These are phyloP conservation scores for Pseudomyrmex dendroicus DNA, from an alignment of 1,140 invertebrate genomes.

Conservation along the genomic window DNA sequence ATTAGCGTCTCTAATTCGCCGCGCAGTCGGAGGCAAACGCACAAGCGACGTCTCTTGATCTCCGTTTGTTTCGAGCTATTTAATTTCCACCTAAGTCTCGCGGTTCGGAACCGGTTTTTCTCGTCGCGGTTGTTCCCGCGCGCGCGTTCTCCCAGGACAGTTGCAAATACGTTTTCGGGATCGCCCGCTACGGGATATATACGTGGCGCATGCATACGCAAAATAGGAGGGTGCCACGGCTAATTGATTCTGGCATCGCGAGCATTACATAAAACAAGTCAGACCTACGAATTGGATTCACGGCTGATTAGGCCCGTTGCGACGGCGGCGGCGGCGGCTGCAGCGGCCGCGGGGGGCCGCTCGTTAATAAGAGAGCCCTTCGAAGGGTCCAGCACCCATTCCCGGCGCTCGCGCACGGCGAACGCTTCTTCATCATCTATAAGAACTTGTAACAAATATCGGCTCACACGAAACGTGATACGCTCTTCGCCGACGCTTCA, in stretches of 20 bases:
- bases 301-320: constrained; percentile 72
- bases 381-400: constrained; percentile 66
- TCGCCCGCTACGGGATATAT: constrained; percentile 62
- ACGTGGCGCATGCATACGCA: constrained; percentile 66
- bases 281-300: constrained; percentile 65
- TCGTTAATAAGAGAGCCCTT: constrained; percentile 75
- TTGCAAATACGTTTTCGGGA: constrained; percentile 72
- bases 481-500: constrained; percentile 63
- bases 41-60: constrained; percentile 36
- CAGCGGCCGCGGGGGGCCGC: constrained; percentile 71
- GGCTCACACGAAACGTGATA: constrained; percentile 74
- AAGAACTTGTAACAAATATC: constrained; percentile 75
- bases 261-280: constrained; percentile 78
- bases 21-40: constrained; percentile 25
- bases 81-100: constrained; percentile 70
- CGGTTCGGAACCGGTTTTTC: constrained; percentile 65
- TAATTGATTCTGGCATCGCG: constrained; percentile 79
- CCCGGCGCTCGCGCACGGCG: constrained; percentile 45
- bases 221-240: constrained; percentile 75
- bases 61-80: constrained; percentile 66
- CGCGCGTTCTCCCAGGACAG: constrained; percentile 55
- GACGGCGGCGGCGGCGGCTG: constrained; percentile 59
- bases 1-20: constrained; percentile 58
- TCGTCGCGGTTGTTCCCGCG: constrained; percentile 44
- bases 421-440: constrained; percentile 73